Evolutionary conservation across 2,888 invertebrate species (phyloP), one percentile per base, ranked within the genome.

Genomic region (Scaeva pyrastri): DNA sequence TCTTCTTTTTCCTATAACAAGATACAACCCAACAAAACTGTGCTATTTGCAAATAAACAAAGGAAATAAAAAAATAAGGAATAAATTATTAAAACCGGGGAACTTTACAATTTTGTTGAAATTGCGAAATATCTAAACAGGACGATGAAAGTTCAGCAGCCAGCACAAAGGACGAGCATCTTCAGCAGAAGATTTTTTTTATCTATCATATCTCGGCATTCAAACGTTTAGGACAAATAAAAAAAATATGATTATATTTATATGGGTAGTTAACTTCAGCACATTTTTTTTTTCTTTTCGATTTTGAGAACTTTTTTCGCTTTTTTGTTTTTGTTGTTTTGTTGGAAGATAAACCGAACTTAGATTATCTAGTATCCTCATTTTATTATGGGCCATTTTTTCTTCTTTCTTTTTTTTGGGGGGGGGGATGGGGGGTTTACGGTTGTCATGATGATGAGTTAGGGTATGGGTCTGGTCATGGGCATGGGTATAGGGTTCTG

Each of bases 31-130:
- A 62, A 43, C 23, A 23, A 62, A 62, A 16, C 26, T 7, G 8
- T 26, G 26, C 31, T 23, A 39, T 16, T n/a, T 7, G 12, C 11
- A 45, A 6, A 31, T 21, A 60, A 41, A 58, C n/a, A 6, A 39
- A 21, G 12, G 1, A 56, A 10, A 31, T 31, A 31, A 31, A 31
- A 26, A 43, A 62, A 43, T n/a, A n/a, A 23, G 26, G 43, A 64
- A 43, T 7, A 11, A 45, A 45, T 45, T 64, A 45, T 64, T 64
- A 64, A 64, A 64, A 64, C 16, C 11, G 23, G 2, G 12, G 16
- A 26, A n/a, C 64, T 45, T 64, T 16, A 31, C 45, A 43, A 45
- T 31, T 45, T 45, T 45, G 45, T 64, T 64, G 26, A 45, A 64
- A 26, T 64, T 45, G 43, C 26, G 6, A 45, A 64, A 64, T 45